Conservation (phyloP, 1,140 invertebrate genomes). For the Lasioglossum albipes region DNA sequence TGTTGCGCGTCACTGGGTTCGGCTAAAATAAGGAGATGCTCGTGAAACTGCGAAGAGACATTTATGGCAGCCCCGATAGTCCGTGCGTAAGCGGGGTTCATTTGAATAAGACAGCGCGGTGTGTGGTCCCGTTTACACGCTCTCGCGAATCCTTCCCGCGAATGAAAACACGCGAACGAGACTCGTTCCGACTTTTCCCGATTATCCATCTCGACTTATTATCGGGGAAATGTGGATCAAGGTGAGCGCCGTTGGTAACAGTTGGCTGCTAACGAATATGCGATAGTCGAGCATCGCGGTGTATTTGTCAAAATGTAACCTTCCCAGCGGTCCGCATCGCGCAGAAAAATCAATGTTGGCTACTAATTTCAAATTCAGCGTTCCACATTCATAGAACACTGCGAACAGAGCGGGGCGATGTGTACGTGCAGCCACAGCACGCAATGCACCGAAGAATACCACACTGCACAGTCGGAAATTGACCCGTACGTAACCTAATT, state of each 20-base stretch:
- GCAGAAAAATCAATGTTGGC: background rate
- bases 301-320: slow-evolving; percentile 14
- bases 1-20: slow-evolving; percentile 13
- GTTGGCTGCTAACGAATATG: slow-evolving; percentile 8
- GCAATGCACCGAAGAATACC: background rate
- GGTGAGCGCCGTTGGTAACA: slow-evolving; percentile 9
- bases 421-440: slow-evolving; percentile 11
- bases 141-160: background rate
- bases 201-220: no score
- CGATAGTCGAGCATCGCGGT: background rate
- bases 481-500: slow-evolving; percentile 48
- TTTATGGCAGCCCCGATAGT: slow-evolving; percentile 59
- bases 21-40: slow-evolving; percentile 49
- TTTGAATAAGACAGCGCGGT: slow-evolving; percentile 64
- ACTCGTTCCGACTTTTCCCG: background rate
- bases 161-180: background rate
- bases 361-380: slow-evolving; percentile 46
- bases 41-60: slow-evolving; percentile 56
- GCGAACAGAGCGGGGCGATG: background rate
- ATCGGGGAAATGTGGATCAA: background rate
- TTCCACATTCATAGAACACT: background rate
- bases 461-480: background rate
- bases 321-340: no score
- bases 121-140: slow-evolving; percentile 62
- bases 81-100: slow-evolving; percentile 51